A percentile compares a stretch with the other conserved stretches of the same genome.
These are phyloP conservation scores for Scaptomyza graminum DNA, from an alignment of 1,140 invertebrate genomes.

Conservation along the genomic window DNA sequence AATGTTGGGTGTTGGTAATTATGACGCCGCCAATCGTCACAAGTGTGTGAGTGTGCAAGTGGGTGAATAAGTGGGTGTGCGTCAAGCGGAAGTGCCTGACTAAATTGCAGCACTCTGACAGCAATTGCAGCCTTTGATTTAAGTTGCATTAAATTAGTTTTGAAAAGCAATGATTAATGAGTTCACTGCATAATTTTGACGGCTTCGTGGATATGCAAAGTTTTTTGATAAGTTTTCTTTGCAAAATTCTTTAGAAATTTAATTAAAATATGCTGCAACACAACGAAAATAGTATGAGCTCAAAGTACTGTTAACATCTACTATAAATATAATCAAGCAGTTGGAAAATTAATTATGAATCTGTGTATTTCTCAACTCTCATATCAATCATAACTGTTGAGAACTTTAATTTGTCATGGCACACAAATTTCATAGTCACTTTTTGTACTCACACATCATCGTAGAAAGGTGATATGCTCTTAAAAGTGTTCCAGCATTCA, in stretches of 20 bases:
- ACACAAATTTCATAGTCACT: background rate
- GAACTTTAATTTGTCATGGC: background rate
- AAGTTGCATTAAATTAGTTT: conserved; percentile 71
- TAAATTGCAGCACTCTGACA: conserved; percentile 61
- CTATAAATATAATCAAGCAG: too few relatives aligned
- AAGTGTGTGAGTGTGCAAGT: conserved; percentile 9
- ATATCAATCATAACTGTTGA: background rate
- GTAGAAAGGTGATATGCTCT: background rate
- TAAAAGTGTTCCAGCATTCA: conserved; percentile 32
- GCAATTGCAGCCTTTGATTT: conserved; percentile 64
- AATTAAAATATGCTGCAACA: background rate
- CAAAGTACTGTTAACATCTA: too few relatives aligned
- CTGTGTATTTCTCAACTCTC: too few relatives aligned
- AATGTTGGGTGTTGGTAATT: conserved; percentile 51
- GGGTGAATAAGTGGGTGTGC: background rate
- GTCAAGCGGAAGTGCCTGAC: conserved; percentile 59
- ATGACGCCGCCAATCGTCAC: conserved; percentile 56
- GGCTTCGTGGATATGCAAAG: conserved; percentile 15
- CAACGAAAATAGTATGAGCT: background rate
- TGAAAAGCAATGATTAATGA: conserved; percentile 58
- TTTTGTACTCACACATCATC: background rate
- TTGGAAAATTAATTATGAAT: too few relatives aligned
- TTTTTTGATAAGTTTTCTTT: conserved; percentile 2
- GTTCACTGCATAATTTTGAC: conserved; percentile 37
- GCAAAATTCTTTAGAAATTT: background rate